phyloP scores from a whole-genome alignment of 2,888 invertebrate species.

The Philereme transversata region DNA sequence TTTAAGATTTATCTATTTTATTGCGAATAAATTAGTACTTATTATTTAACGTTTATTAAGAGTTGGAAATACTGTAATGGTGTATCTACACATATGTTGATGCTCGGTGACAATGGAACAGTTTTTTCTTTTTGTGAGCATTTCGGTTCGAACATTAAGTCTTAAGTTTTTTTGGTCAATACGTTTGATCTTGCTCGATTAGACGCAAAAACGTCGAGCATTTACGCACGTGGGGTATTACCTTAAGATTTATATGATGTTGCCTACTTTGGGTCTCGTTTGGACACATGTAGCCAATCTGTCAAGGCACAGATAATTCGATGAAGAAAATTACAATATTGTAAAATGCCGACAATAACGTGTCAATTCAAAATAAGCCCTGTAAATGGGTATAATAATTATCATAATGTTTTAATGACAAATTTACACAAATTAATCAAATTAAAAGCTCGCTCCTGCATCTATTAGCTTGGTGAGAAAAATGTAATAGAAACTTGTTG shows the following conservation, averaged over 20 bases:
- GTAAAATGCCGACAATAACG: background rate
- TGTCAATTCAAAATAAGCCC: constrained; percentile 16
- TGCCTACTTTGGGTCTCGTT: background rate
- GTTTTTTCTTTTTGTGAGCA: too few species aligned
- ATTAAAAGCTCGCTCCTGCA: too few species aligned
- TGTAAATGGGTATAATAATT: background rate
- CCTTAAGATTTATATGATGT: too few species aligned
- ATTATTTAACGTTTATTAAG: constrained; percentile 15
- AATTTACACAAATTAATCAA: too few species aligned
- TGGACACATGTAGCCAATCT: background rate
- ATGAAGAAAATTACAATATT: background rate
- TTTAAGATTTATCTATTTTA: constrained; percentile 29
- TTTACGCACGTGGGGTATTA: too few species aligned
- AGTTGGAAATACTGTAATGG: constrained; percentile 7
- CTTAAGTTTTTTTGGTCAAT: too few species aligned
- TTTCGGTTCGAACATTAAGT: too few species aligned
- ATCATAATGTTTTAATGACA: too few species aligned
- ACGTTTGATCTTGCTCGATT: too few species aligned
- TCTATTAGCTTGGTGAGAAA: too few species aligned
- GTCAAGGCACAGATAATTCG: background rate
- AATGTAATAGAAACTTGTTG: background rate
- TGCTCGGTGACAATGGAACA: background rate
- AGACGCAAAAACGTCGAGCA: too few species aligned
- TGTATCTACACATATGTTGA: background rate
- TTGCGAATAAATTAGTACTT: constrained; percentile 14